Conservation (phyloP, 2,888 invertebrate species). For the Eilema sororculum region DNA sequence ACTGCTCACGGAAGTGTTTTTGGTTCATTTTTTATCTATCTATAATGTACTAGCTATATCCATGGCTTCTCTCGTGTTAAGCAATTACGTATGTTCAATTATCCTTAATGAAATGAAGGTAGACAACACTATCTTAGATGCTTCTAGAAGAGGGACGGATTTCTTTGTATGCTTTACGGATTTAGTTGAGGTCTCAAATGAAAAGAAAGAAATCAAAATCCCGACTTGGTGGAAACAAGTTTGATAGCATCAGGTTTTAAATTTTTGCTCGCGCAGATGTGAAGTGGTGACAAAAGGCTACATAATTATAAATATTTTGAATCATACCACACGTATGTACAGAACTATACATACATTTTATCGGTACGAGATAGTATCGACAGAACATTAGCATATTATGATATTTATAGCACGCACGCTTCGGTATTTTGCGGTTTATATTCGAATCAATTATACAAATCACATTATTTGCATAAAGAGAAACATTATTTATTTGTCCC, state of each 20-base stretch:
- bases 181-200: no score
- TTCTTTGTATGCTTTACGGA: no score
- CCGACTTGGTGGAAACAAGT: no score
- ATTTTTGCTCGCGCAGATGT: no score
- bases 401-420: background rate
- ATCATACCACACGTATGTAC: background rate
- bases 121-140: no score
- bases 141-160: no score
- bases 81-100: background rate
- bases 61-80: background rate
- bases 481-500: background rate
- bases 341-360: background rate
- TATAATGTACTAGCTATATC: background rate
- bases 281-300: no score
- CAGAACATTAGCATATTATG: conserved; percentile 7
- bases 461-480: background rate
- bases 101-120: no score
- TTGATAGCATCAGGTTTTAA: no score
- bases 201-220: no score
- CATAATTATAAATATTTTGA: no score
- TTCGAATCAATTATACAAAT: background rate
- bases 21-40: background rate
- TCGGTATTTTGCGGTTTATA: conserved; percentile 1
- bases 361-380: conserved; percentile 5
- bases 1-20: background rate